Base-by-base conservation (phyloP, 2,888 invertebrate species). In the Lamellibrachia satsuma region DNA sequence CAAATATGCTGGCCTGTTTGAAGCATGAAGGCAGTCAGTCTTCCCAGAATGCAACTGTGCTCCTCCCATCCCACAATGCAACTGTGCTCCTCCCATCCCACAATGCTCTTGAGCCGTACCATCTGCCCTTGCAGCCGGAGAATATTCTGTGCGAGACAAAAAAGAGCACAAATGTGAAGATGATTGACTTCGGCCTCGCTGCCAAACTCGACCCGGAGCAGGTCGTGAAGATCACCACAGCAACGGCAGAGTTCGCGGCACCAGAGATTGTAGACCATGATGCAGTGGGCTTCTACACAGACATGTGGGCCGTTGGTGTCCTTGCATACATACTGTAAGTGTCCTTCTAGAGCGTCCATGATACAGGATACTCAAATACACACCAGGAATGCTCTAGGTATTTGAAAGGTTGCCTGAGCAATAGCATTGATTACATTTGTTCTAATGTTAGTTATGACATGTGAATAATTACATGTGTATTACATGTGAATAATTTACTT, bases 281-380 rank as follows among this genome's bases (percentile, higher is more conserved):
- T 96, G 99, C 99, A 0, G 99, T 99, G 93, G 99, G 99, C 93
- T 99, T 99, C 97, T 99, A 99, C 97, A 99, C 99, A 0, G 99
- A 99, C 96, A 99, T 99, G 99, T 99, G 99, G 99, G 99, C 99
- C 75, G 98, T 99, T 60, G 99, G 99, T 95, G 99, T 99, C 1
- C 97, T 99, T n/a, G 98, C 98, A 27, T 99, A 99, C 96, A 99
- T 99, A 90, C 97, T 99, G 98, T 99, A 97, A 98, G 98, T 98
- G 90, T 39, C 55, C 52, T 55, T 55, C 3, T 7, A 55, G 7
- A 9, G 55, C 55, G 9, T 9, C 9, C 55, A 9, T 55, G 9
- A 1, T 55, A 55, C 55, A 0, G 2, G 8, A 3, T 55, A 55
- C 55, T 9, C 55, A 55, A 7, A 55, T 3, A 55, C 55, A 55